Evolutionary conservation across 2,113 vertebrate species (phyloP).

Genomic region (Platanista minor): DNA sequence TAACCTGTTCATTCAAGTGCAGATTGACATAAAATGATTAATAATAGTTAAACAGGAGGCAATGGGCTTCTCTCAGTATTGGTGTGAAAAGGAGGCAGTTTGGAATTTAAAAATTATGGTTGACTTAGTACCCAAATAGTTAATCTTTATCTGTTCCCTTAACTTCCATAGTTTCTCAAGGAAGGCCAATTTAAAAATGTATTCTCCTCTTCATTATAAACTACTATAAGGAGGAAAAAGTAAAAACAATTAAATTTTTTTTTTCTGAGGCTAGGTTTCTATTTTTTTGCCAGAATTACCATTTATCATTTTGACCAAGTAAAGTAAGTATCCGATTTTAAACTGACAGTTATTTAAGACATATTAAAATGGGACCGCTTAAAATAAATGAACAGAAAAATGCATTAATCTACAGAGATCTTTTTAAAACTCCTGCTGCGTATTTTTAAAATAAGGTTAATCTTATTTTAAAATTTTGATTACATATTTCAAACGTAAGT

Average conservation of each 20-base stretch:
- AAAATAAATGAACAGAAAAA: conserved; percentile 3
- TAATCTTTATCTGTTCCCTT: not conserved
- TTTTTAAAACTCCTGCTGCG: not conserved
- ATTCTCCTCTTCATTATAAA: not conserved
- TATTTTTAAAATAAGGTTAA: not conserved
- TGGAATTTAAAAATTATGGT: conserved; percentile 29
- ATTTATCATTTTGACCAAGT: not conserved
- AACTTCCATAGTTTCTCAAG: not conserved
- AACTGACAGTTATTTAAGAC: not conserved
- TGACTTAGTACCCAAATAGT: not conserved
- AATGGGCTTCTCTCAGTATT: not conserved
- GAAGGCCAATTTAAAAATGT: not conserved
- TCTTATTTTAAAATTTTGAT: not conserved
- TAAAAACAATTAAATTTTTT: not conserved
- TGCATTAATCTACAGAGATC: not conserved
- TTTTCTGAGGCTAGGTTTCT: not conserved
- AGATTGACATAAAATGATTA: not conserved
- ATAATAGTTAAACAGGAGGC: not conserved
- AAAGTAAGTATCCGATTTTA: not conserved
- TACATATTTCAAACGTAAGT: not conserved
- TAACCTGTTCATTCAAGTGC: not conserved
- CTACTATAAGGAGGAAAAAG: not conserved
- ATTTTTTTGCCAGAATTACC: not conserved
- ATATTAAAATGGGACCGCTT: not conserved
- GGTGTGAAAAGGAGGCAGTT: not conserved